These are phyloP conservation scores for Crotalus viridis DNA, from an alignment of 2,113 vertebrate genomes.

Conservation along the genomic window DNA sequence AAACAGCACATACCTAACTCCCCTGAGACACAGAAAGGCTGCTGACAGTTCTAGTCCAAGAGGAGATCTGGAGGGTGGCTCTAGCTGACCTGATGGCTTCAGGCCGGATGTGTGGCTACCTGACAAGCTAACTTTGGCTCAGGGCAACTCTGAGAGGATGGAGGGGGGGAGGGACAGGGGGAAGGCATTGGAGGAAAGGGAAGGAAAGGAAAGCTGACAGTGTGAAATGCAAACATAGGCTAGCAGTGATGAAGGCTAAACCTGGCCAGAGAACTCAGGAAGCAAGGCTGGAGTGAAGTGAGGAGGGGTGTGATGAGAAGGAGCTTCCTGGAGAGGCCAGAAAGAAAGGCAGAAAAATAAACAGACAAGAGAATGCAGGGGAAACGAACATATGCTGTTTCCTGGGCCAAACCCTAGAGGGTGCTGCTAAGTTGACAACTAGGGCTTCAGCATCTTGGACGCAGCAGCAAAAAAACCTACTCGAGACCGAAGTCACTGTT, in stretches of 20 bases:
- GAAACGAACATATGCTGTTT: constrained; percentile 14
- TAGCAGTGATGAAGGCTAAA: constrained; percentile 69
- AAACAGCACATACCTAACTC: constrained; percentile 48
- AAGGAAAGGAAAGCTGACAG: constrained; percentile 63
- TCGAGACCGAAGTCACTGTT: background rate
- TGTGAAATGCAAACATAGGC: constrained; percentile 74
- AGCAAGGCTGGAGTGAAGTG: constrained; percentile 65
- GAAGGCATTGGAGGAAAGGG: constrained; percentile 1
- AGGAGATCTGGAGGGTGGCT: constrained; percentile 87
- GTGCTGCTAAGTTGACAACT: background rate
- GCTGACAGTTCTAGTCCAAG: constrained; percentile 81
- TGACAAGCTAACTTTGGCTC: constrained; percentile 72
- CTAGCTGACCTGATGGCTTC: constrained; percentile 72
- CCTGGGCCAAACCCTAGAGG: background rate
- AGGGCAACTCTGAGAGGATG: constrained; percentile 61
- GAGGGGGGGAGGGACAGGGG: constrained; percentile 38
- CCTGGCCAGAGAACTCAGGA: constrained; percentile 75
- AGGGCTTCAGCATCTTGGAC: background rate
- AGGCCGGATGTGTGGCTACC: constrained; percentile 68
- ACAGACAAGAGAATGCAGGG: constrained; percentile 20
- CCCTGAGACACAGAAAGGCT: constrained; percentile 54
- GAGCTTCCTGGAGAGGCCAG: constrained; percentile 70
- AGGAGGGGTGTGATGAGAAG: constrained; percentile 71
- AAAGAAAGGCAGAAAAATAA: constrained; percentile 66
- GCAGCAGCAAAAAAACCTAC: background rate